A percentile compares a stretch with the other conserved stretches of the same genome.
phyloP scores from a whole-genome alignment of 64 coral and sea anemone species.

The Dendrophyllia cribrosa region DNA sequence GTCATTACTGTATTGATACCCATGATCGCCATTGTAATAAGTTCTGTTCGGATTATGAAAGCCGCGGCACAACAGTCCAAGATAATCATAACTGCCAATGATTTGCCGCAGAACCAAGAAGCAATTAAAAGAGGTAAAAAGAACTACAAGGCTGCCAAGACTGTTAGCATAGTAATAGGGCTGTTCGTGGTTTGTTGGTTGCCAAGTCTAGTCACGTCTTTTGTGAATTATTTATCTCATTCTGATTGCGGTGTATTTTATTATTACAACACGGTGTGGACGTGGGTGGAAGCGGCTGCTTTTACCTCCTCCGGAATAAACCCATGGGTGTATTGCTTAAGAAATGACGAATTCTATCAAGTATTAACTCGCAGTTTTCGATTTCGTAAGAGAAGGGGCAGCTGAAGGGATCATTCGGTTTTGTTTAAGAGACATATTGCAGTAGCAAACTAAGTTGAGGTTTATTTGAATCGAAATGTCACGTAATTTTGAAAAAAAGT shows the following conservation, averaged over 20 bases:
- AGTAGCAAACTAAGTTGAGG: no score
- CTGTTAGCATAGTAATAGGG: neutral
- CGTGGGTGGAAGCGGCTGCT: neutral
- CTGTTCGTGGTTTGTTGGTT: constrained; percentile 6
- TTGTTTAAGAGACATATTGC: no score
- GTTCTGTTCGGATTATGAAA: neutral
- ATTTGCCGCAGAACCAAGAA: neutral
- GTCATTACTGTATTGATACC: neutral
- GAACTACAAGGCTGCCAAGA: constrained; percentile 10
- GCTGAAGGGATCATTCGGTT: no score
- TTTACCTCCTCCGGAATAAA: neutral
- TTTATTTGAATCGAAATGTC: no score
- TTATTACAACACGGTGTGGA: neutral
- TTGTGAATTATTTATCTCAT: neutral
- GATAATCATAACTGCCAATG: neutral
- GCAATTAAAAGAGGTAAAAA: neutral
- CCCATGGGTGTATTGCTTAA: neutral
- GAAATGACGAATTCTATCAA: constrained; percentile 4
- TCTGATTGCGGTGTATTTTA: no score
- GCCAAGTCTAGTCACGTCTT: neutral
- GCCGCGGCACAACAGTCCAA: neutral
- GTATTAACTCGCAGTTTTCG: neutral
- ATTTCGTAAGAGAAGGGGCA: neutral
- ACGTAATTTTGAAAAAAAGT: no score
- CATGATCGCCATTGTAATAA: neutral